phyloP scores from a whole-genome alignment of 2,113 vertebrate species.

The Corythoichthys intestinalis region DNA sequence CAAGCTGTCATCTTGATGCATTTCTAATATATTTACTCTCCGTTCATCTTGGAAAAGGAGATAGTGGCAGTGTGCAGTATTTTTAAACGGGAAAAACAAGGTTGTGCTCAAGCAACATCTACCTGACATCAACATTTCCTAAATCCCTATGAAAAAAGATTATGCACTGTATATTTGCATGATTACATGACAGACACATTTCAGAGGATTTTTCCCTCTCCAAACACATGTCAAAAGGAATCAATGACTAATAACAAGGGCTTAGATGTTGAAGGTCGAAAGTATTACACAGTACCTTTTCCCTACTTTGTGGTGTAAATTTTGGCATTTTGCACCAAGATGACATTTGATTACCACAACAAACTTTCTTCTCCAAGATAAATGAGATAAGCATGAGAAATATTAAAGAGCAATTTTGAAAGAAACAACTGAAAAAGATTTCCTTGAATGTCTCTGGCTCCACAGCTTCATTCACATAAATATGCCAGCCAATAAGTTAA shows the following conservation, averaged over 20 bases:
- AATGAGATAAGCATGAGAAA: neutral
- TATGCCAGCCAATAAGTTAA: too few relatives aligned
- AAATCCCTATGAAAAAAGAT: conserved; percentile 29
- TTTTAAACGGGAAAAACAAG: neutral
- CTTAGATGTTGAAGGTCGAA: conserved; percentile 28
- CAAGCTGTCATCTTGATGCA: conserved; percentile 39
- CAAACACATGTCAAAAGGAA: conserved; percentile 32
- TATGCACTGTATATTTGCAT: conserved; percentile 7
- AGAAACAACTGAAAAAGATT: too few relatives aligned
- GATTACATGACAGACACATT: conserved; percentile 23
- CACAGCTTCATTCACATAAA: too few relatives aligned
- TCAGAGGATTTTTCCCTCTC: conserved; percentile 11
- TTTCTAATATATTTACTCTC: conserved; percentile 27
- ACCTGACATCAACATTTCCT: conserved; percentile 36
- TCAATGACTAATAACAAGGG: conserved; percentile 16
- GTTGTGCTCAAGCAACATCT: neutral
- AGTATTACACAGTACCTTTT: neutral
- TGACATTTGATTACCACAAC: conserved; percentile 2
- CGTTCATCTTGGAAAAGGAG: conserved; percentile 30
- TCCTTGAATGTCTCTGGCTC: neutral
- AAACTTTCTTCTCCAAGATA: neutral
- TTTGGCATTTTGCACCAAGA: conserved; percentile 3
- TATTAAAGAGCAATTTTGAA: neutral
- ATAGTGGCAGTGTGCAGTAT: conserved; percentile 5
- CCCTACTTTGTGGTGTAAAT: conserved; percentile 11